These are phyloP conservation scores for Phlogophora meticulosa DNA, from an alignment of 2,888 invertebrate species.

Conservation along the genomic window DNA sequence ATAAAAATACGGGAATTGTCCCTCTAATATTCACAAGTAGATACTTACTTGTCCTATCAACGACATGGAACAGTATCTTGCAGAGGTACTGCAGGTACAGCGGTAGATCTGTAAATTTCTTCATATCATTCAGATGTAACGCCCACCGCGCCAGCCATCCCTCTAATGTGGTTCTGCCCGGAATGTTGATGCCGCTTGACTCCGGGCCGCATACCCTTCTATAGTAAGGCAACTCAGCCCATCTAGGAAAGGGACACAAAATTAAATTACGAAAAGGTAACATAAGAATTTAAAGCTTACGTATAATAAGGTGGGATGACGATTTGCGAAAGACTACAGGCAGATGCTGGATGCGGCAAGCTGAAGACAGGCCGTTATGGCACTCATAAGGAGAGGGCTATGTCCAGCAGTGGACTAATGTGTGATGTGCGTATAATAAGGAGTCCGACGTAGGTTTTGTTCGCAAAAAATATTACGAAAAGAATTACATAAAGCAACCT, in stretches of 20 bases:
- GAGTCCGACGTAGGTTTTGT: not conserved
- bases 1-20: no score
- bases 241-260: constrained; percentile 71
- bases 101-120: constrained; percentile 92
- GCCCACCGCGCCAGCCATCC: constrained; percentile 94
- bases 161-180: constrained; percentile 91
- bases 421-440: no score
- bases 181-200: constrained; percentile 82
- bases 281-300: constrained; percentile 9
- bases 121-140: constrained; percentile 85
- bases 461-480: constrained; percentile 2
- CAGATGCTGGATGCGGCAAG: no score
- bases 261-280: constrained; percentile 22
- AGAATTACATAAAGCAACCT: constrained; percentile 5
- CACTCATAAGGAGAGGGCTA: no score
- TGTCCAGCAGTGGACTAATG: no score
- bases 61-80: constrained; percentile 93
- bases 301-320: no score
- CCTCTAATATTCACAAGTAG: constrained; percentile 4
- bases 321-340: no score
- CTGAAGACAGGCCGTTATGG: no score
- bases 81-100: constrained; percentile 94
- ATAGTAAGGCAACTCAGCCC: constrained; percentile 86
- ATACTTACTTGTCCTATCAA: constrained; percentile 92
- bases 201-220: constrained; percentile 86